phyloP scores from a whole-genome alignment of 2,888 invertebrate species.

The Tachina fera region DNA sequence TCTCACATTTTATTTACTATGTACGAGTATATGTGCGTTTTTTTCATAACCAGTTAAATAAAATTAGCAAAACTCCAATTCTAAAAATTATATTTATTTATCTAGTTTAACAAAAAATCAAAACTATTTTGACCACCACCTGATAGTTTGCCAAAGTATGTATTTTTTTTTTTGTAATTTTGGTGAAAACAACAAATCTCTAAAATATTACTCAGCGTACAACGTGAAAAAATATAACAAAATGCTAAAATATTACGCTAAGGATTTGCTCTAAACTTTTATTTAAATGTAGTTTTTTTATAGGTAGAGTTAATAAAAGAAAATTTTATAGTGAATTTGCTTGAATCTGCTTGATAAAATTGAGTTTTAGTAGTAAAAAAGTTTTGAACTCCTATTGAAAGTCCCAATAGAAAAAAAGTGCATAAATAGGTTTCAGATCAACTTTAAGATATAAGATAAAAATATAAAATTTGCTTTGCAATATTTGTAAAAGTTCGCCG shows the following conservation, averaged over 20 bases:
- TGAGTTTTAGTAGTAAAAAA: slow-evolving; percentile 38
- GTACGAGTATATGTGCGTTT: slow-evolving; percentile 42
- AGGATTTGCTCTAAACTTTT: slow-evolving; percentile 31
- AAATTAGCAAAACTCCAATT: slow-evolving; percentile 49
- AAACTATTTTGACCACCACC: slow-evolving; percentile 72
- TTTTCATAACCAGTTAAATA: slow-evolving; percentile 38
- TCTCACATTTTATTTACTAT: slow-evolving; percentile 69
- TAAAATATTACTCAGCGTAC: slow-evolving; percentile 74
- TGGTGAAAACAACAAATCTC: slow-evolving; percentile 50
- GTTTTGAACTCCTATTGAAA: slow-evolving; percentile 39
- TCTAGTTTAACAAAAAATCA: slow-evolving; percentile 9
- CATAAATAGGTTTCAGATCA: slow-evolving; percentile 38
- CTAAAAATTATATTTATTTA: slow-evolving; percentile 50
- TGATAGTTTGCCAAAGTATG: slow-evolving; percentile 55
- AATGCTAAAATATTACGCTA: slow-evolving; percentile 54
- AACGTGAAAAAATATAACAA: slow-evolving; percentile 69
- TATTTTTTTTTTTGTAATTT: slow-evolving; percentile 15
- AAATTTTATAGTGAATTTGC: slow-evolving; percentile 46
- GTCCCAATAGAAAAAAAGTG: slow-evolving; percentile 48
- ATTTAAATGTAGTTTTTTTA: slow-evolving; percentile 31
- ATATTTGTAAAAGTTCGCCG: not conserved
- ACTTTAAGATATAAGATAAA: slow-evolving; percentile 18
- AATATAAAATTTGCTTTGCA: not conserved
- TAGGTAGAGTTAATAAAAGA: slow-evolving; percentile 43
- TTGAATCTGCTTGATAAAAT: slow-evolving; percentile 34